phyloP scores from a whole-genome alignment of 2,888 invertebrate species.

The Drosophila glabriapex region DNA sequence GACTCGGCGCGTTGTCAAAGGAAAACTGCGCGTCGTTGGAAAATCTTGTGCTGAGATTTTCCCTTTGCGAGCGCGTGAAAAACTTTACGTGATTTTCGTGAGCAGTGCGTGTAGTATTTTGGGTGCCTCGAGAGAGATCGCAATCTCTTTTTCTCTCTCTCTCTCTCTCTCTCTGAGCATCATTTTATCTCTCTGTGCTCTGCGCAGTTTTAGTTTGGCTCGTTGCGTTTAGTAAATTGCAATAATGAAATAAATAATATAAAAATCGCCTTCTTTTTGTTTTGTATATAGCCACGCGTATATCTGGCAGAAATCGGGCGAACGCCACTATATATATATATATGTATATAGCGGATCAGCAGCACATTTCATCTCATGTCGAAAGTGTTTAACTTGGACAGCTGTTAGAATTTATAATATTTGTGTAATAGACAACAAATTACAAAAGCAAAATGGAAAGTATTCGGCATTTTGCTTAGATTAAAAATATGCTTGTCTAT shows the following conservation, averaged over 20 bases:
- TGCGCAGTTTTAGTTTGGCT: slow-evolving; percentile 12
- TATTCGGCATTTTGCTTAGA: slow-evolving; percentile 30
- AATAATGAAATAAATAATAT: slow-evolving; percentile 63
- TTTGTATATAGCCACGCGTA: slow-evolving; percentile 38
- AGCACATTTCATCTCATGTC: slow-evolving; percentile 15
- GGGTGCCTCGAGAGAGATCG: slow-evolving; percentile 35
- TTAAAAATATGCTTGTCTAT: slow-evolving; percentile 18
- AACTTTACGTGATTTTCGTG: slow-evolving; percentile 25
- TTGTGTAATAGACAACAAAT: slow-evolving; percentile 42
- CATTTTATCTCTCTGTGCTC: slow-evolving; percentile 1
- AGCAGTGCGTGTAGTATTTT: slow-evolving; percentile 46
- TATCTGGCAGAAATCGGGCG: slow-evolving; percentile 47
- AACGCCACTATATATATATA: slow-evolving; percentile 9
- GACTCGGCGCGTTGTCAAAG: slow-evolving; percentile 84
- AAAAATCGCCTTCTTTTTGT: not conserved
- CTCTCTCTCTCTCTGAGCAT: not conserved
- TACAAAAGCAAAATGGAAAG: slow-evolving; percentile 13
- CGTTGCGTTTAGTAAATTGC: slow-evolving; percentile 66
- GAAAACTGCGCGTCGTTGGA: slow-evolving; percentile 76
- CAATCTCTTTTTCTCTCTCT: slow-evolving; percentile 2
- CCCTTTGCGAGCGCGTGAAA: slow-evolving; percentile 39
- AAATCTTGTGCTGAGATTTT: slow-evolving; percentile 69
- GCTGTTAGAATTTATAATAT: slow-evolving; percentile 27
- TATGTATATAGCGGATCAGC: slow-evolving; percentile 22
- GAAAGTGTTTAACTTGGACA: slow-evolving; percentile 44